These are phyloP conservation scores for Kuschelorhynchus macadamiae DNA, from an alignment of 2,888 invertebrate species.

Conservation along the genomic window DNA sequence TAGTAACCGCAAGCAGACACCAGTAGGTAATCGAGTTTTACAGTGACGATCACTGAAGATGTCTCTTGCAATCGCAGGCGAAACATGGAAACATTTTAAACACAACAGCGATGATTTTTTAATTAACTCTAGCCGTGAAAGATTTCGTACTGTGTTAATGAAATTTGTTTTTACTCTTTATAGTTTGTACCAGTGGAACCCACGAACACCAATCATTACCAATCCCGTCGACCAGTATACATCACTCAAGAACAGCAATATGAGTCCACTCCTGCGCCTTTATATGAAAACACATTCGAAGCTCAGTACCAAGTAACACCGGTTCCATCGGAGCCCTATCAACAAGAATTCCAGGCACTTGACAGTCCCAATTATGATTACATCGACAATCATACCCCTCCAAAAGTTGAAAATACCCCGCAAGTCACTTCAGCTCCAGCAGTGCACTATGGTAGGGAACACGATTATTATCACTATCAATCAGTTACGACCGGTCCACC, in stretches of 20 bases:
- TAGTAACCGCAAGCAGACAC: too few relatives aligned
- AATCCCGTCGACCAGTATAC: conserved; percentile 19
- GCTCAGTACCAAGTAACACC: conserved; percentile 39
- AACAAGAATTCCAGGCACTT: conserved; percentile 12
- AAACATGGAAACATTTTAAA: conserved; percentile 7
- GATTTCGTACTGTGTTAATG: too few relatives aligned
- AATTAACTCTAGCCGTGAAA: too few relatives aligned
- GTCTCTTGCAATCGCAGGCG: too few relatives aligned
- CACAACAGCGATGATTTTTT: too few relatives aligned
- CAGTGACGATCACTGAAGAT: too few relatives aligned
- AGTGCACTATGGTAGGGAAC: not conserved
- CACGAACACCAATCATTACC: conserved; percentile 24
- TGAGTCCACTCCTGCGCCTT: conserved; percentile 6
- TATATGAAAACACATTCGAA: conserved; percentile 27
- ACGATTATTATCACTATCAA: conserved; percentile 27
- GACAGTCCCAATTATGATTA: conserved; percentile 4
- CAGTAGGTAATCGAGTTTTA: too few relatives aligned
- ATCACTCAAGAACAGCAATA: conserved; percentile 17
- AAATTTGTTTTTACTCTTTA: too few relatives aligned
- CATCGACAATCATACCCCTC: conserved; percentile 4
- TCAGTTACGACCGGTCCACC: conserved; percentile 9
- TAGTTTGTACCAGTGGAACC: conserved; percentile 26
- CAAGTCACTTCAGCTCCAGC: not conserved
- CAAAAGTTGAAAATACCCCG: conserved; percentile 8
- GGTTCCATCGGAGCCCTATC: conserved; percentile 13